Evolutionary conservation across 2,888 invertebrate species (phyloP).

Genomic region (Eulithis testata): DNA sequence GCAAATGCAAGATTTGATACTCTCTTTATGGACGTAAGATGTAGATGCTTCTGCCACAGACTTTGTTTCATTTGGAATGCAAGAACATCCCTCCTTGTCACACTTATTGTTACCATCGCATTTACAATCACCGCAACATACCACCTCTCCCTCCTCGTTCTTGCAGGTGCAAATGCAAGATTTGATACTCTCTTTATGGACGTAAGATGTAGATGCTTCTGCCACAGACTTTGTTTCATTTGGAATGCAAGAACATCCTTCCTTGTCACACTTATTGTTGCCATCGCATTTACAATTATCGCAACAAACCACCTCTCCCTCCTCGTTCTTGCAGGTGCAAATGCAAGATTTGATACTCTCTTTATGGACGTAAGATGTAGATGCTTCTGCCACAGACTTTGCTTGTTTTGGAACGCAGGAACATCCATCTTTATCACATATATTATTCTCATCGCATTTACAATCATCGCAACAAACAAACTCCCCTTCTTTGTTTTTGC

Average conservation of each 20-base stretch:
- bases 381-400: not conserved
- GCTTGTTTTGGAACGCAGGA: not conserved
- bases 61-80: not conserved
- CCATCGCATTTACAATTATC: conserved; percentile 24
- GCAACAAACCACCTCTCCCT: conserved; percentile 27
- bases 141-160: conserved; percentile 39
- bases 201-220: conserved; percentile 26
- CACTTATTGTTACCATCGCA: conserved; percentile 40
- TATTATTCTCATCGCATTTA: conserved; percentile 36
- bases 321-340: too few species aligned
- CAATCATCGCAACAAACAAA: conserved; percentile 40
- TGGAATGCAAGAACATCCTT: conserved; percentile 41
- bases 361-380: too few species aligned
- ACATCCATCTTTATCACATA: conserved; percentile 43
- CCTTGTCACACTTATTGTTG: conserved; percentile 39
- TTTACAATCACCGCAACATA: conserved; percentile 41
- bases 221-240: conserved; percentile 1
- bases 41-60: not conserved
- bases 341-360: conserved; percentile 35
- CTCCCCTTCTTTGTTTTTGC: conserved; percentile 43
- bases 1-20: conserved; percentile 39
- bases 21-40: too few species aligned
- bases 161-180: conserved; percentile 50
- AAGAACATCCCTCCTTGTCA: conserved; percentile 38
- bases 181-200: conserved; percentile 15